phyloP scores from a whole-genome alignment of 2,797 vertebrate species.

The Sternotherus odoratus region DNA sequence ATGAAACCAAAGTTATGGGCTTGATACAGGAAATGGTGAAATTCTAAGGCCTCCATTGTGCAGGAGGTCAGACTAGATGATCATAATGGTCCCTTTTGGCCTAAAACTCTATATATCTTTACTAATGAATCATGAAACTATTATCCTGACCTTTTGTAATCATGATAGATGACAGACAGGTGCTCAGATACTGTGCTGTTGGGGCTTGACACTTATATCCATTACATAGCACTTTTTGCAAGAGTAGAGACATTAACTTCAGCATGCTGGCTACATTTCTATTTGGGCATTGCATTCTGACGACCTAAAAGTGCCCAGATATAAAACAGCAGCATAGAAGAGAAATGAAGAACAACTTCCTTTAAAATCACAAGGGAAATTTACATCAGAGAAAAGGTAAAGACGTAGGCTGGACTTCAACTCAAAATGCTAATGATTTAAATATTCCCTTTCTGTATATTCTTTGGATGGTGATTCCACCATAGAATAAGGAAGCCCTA shows the following conservation, averaged over 20 bases:
- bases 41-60: neutral
- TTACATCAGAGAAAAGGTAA: neutral
- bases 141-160: rapidly evolving
- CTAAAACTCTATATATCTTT: neutral
- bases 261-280: neutral
- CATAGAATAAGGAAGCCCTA: neutral
- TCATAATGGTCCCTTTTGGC: neutral
- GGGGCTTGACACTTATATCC: neutral
- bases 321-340: neutral
- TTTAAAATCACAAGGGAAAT: neutral
- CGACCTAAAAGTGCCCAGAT: neutral
- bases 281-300: neutral
- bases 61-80: neutral
- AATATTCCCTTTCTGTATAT: neutral
- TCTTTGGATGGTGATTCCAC: neutral
- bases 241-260: neutral
- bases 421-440: neutral
- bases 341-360: neutral
- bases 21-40: neutral
- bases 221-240: neutral
- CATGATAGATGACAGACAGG: neutral
- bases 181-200: neutral
- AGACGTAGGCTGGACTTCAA: neutral
- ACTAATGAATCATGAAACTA: neutral
- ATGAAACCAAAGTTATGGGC: neutral